phyloP scores from a whole-genome alignment of 2,797 vertebrate species.

The Anabas testudineus region DNA sequence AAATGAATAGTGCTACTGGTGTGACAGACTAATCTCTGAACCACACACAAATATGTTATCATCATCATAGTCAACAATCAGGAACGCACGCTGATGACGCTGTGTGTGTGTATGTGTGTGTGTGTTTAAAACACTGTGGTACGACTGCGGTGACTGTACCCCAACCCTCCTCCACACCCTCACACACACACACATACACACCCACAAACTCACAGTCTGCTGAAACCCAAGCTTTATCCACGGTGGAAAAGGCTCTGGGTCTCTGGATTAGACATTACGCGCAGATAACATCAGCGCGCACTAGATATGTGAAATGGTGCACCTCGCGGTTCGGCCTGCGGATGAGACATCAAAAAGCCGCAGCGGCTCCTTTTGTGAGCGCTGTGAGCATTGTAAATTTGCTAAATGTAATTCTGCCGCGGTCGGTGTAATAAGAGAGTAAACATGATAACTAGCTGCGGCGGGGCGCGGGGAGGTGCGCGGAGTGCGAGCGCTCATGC shows the following conservation, averaged over 20 bases:
- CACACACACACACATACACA: constrained; percentile 35
- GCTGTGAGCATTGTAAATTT: constrained; percentile 69
- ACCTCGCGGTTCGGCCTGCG: constrained; percentile 64
- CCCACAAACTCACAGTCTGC: constrained; percentile 33
- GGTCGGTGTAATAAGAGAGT: constrained; percentile 75
- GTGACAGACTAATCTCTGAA: not conserved
- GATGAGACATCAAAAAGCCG: constrained; percentile 67
- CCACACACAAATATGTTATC: not conserved
- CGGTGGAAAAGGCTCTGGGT: constrained; percentile 78
- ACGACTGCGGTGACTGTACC: constrained; percentile 59
- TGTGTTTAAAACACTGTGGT: constrained; percentile 52
- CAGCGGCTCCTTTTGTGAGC: constrained; percentile 61
- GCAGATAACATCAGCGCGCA: constrained; percentile 84
- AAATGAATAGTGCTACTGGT: not conserved
- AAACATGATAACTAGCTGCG: constrained; percentile 71
- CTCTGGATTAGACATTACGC: constrained; percentile 81
- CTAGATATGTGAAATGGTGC: constrained; percentile 81
- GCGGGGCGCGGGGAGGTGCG: constrained; percentile 38
- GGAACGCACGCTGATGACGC: not conserved
- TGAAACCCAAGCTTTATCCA: constrained; percentile 85
- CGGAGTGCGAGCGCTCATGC: constrained; percentile 8
- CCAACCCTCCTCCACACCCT: not conserved
- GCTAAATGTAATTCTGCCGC: constrained; percentile 76
- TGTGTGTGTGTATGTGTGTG: constrained; percentile 16
- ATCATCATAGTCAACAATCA: not conserved